Evolutionary conservation across 2,797 vertebrate species (phyloP).

Genomic region (Potorous gilbertii): DNA sequence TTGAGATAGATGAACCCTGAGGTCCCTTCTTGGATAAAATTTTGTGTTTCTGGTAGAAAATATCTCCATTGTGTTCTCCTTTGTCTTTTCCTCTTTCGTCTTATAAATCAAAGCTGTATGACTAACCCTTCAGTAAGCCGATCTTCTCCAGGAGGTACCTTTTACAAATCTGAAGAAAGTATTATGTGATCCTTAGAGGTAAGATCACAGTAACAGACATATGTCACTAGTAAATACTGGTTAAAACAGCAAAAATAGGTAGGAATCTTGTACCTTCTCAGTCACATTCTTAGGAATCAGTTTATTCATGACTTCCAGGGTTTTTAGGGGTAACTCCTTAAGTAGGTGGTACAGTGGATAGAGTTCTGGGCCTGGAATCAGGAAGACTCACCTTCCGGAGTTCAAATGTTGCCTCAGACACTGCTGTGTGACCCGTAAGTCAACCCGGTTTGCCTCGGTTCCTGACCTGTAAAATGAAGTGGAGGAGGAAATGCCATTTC

Average conservation of each 20-base stretch:
- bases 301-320: background rate
- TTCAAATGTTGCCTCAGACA: background rate
- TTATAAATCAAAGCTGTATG: background rate
- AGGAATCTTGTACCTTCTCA: background rate
- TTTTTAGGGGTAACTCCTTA: background rate
- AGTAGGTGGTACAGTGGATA: background rate
- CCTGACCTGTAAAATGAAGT: background rate
- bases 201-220: background rate
- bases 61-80: background rate
- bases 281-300: background rate
- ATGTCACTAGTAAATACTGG: background rate
- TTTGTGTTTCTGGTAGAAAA: background rate
- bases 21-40: background rate
- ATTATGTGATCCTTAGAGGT: background rate
- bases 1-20: background rate
- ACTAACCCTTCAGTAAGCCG: background rate
- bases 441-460: background rate
- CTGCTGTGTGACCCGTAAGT: background rate
- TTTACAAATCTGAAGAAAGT: background rate
- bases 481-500: background rate
- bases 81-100: background rate
- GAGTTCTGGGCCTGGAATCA: too few species aligned
- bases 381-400: background rate
- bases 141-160: background rate
- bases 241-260: background rate